Conservation (phyloP, 1,140 invertebrate genomes). For the Prorops nasuta region DNA sequence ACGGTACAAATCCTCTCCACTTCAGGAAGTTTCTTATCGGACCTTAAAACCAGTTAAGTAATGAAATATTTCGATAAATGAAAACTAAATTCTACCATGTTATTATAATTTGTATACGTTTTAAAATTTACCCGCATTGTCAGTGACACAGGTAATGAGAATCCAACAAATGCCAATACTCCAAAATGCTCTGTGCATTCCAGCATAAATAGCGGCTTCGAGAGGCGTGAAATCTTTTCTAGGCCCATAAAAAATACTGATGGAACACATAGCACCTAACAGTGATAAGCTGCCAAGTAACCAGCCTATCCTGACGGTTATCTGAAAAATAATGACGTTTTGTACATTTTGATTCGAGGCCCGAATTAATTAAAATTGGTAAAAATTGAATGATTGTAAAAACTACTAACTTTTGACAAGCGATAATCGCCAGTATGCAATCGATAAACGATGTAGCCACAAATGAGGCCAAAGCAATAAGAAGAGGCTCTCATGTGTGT, state of each 20-base stretch:
- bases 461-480: constrained; percentile 65
- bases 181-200: constrained; percentile 67
- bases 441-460: constrained; percentile 64
- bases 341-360: neutral
- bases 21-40: constrained; percentile 62
- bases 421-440: constrained; percentile 61
- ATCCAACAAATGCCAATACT: constrained; percentile 68
- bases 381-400: constrained; percentile 9
- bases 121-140: constrained; percentile 66
- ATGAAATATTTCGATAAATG: neutral
- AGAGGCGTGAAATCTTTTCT: constrained; percentile 59
- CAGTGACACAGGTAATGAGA: constrained; percentile 69
- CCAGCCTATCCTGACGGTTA: constrained; percentile 61
- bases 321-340: constrained; percentile 42
- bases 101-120: no score
- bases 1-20: constrained; percentile 64
- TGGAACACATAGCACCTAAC: constrained; percentile 60
- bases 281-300: constrained; percentile 57
- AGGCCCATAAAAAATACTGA: constrained; percentile 63
- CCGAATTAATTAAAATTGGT: neutral
- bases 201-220: constrained; percentile 66
- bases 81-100: neutral
- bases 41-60: constrained; percentile 46
- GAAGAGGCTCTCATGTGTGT: constrained; percentile 69
- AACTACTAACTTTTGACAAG: constrained; percentile 38